Evolutionary conservation across 2,888 invertebrate species (phyloP).

Genomic region (Micropterix aruncella): DNA sequence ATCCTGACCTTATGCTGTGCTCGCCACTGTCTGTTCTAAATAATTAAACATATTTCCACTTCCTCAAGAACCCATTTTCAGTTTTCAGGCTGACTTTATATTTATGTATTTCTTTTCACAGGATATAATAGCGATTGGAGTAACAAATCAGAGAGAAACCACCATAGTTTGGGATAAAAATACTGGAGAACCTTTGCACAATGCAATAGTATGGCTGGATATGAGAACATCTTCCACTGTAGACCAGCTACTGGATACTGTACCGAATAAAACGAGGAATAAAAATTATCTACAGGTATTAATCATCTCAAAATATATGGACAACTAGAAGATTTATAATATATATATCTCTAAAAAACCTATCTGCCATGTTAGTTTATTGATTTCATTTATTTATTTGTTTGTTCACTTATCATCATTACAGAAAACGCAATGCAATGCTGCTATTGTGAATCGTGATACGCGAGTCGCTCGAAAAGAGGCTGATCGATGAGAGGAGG

Average conservation of each 20-base stretch:
- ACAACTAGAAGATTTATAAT: too few relatives aligned
- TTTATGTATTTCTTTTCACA: conserved; percentile 14
- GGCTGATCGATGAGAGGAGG: too few relatives aligned
- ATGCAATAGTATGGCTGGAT: conserved; percentile 98
- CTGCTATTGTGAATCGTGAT: too few relatives aligned
- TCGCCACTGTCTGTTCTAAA: conserved; percentile 13
- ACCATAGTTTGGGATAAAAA: conserved; percentile 87
- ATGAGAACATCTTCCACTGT: conserved; percentile 81
- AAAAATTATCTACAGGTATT: conserved; percentile 52
- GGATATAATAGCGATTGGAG: conserved; percentile 76
- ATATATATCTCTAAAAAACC: too few relatives aligned
- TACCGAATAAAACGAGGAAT: conserved; percentile 56
- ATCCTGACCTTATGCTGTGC: too few relatives aligned
- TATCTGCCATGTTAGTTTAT: too few relatives aligned
- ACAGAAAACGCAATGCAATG: too few relatives aligned
- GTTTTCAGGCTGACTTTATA: conserved; percentile 13
- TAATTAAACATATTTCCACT: conserved; percentile 16
- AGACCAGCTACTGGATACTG: conserved; percentile 64
- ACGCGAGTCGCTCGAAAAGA: too few relatives aligned
- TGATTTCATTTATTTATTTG: too few relatives aligned
- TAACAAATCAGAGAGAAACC: conserved; percentile 95
- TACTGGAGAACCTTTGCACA: conserved; percentile 82
- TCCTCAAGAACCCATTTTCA: conserved; percentile 21
- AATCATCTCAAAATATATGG: too few relatives aligned
- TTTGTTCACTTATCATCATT: too few relatives aligned